Percentiles rank a stretch among this genome's conserved stretches.
These are phyloP conservation scores for Pocota personata DNA, from an alignment of 2,888 invertebrate species.

Conservation along the genomic window DNA sequence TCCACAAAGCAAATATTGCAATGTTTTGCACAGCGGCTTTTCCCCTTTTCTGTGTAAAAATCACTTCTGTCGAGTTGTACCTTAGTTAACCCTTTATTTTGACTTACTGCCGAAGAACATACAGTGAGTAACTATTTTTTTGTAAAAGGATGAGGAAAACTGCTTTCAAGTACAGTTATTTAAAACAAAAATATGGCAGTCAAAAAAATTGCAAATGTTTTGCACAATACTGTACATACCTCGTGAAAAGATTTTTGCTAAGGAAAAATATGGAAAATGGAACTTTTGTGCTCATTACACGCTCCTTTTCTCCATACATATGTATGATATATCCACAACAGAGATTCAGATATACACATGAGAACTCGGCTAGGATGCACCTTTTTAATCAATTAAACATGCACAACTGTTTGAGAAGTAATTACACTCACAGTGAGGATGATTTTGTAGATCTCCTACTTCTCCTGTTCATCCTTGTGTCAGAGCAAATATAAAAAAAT, in stretches of 20 bases:
- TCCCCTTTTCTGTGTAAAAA: no score
- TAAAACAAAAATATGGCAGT: no score
- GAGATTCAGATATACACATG: background rate
- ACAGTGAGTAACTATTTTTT: no score
- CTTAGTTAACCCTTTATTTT: no score
- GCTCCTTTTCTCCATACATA: background rate
- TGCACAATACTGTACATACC: background rate
- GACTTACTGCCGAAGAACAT: no score
- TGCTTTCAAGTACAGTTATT: no score
- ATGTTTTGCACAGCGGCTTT: no score
- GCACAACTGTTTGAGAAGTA: conserved; percentile 69
- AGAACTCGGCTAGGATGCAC: background rate
- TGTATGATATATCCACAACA: background rate
- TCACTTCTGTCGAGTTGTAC: no score
- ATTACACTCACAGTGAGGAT: conserved; percentile 56
- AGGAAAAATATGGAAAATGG: background rate
- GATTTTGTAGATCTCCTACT: conserved; percentile 3
- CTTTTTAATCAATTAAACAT: conserved; percentile 71
- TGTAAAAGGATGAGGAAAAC: no score
- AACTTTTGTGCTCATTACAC: conserved; percentile 18
- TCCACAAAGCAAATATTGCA: no score
- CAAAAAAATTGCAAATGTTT: no score
- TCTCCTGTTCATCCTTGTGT: background rate
- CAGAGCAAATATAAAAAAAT: conserved; percentile 20
- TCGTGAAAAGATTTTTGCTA: background rate